Conservation (phyloP, 2,888 invertebrate genomes). For the Polylopha cassiicola region DNA sequence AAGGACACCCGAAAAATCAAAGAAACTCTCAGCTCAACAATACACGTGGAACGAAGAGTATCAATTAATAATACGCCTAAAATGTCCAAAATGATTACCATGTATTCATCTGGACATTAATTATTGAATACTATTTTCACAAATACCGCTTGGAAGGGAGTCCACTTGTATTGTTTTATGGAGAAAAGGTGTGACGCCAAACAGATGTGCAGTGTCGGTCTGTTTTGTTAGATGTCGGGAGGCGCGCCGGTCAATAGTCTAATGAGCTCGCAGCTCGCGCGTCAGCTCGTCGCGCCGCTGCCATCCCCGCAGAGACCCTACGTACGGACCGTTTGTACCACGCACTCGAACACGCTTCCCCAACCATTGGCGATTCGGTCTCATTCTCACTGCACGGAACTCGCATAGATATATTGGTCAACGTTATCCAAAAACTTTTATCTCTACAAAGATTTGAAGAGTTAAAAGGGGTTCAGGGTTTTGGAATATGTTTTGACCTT, state of each 20-base stretch:
- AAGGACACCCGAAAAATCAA: background rate
- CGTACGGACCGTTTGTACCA: constrained; percentile 76
- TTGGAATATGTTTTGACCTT: no score
- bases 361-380: constrained; percentile 59
- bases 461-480: no score
- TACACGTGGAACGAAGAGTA: no score
- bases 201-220: constrained; percentile 32
- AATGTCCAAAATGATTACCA: no score
- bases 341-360: constrained; percentile 76
- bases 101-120: no score
- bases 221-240: constrained; percentile 62
- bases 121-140: no score
- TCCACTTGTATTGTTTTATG: no score
- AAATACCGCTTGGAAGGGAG: no score
- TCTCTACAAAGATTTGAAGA: no score
- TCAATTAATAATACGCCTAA: no score
- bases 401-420: no score
- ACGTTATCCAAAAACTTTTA: no score
- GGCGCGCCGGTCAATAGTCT: constrained; percentile 58
- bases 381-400: constrained; percentile 47
- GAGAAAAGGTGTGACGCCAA: constrained; percentile 7
- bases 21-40: background rate
- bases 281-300: constrained; percentile 78
- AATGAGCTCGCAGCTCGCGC: constrained; percentile 79
- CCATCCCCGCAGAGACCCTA: constrained; percentile 71